phyloP scores from a whole-genome alignment of 1,140 invertebrate species.

The Vanessa tameamea region DNA sequence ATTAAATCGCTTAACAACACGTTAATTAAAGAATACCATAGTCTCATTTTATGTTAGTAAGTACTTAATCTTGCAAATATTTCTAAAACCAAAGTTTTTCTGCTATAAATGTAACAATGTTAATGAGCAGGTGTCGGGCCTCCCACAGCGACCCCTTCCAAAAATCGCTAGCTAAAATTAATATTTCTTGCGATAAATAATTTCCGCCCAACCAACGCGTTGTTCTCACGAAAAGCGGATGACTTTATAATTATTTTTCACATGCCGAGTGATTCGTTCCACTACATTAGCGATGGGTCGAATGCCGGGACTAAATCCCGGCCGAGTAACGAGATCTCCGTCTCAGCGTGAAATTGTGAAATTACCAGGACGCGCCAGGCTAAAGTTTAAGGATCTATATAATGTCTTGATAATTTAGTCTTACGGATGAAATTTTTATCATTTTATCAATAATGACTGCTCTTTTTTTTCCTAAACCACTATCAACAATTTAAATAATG shows the following conservation, averaged over 20 bases:
- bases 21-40: conserved; percentile 8
- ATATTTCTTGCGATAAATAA: conserved; percentile 51
- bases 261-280: conserved; percentile 71
- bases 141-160: conserved; percentile 29
- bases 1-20: conserved; percentile 1
- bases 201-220: conserved; percentile 46
- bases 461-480: neutral
- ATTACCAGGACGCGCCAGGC: conserved; percentile 59
- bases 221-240: conserved; percentile 68
- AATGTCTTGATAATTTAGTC: conserved; percentile 39
- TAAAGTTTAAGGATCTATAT: conserved; percentile 36
- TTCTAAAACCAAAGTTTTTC: conserved; percentile 2
- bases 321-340: conserved; percentile 71
- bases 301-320: conserved; percentile 59
- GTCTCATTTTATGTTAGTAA: neutral
- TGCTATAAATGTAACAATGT: conserved; percentile 9
- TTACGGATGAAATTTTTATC: conserved; percentile 21
- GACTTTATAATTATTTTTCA: conserved; percentile 74
- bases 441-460: neutral
- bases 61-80: conserved; percentile 1
- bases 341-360: conserved; percentile 77
- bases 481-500: no score
- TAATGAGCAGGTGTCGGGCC: conserved; percentile 28
- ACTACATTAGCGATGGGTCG: conserved; percentile 67
- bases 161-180: conserved; percentile 27